Base-by-base conservation (phyloP, 2,888 invertebrate species). In the Euplagia quadripunctaria region DNA sequence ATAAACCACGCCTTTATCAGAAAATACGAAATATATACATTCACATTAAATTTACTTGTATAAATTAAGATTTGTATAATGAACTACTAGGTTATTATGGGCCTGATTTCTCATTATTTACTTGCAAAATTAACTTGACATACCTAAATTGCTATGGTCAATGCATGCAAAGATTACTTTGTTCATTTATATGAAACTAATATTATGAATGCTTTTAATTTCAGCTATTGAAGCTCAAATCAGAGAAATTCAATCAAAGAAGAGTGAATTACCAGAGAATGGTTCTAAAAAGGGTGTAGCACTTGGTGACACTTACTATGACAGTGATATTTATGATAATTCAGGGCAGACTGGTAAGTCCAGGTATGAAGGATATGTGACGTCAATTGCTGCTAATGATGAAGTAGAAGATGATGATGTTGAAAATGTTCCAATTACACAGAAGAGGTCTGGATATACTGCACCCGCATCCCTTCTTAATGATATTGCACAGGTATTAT, bases 161-260 rank as follows among this genome's bases (percentile, higher is more conserved):
- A 31, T 31, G 31, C 31, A 31, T 31, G 1, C 2, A 31, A 31
- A 31, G 31, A 31, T 31, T 31, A 31, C 31, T 31, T 31, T 31
- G 31, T 31, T 31, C 31, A 5, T 31, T 5, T 17, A n/a, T 58
- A 58, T 61, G 14, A 31, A 20, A 49, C 8, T 14, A 46, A 66
- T n/a, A 17, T 20, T 46, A 41, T 31, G 12, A 11, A 7, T 67
- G 49, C 31, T 80, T 87, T 87, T 51, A 7, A 46, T 86, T 96
- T 94, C 93, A 99, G 99, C 99, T 93, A 99, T 99, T 89, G 99
- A 99, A 95, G 98, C 99, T 72, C 98, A 99, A 93, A 99, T 99
- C 85, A 96, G 97, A 84, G 99, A 99, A 88, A 97, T 99, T 84
- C 99, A 99, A 92, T 97, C 97, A 5, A 98, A 98, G 90, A 98